phyloP scores from a whole-genome alignment of 2,888 invertebrate genomes.

The Drosophila birchii region DNA sequence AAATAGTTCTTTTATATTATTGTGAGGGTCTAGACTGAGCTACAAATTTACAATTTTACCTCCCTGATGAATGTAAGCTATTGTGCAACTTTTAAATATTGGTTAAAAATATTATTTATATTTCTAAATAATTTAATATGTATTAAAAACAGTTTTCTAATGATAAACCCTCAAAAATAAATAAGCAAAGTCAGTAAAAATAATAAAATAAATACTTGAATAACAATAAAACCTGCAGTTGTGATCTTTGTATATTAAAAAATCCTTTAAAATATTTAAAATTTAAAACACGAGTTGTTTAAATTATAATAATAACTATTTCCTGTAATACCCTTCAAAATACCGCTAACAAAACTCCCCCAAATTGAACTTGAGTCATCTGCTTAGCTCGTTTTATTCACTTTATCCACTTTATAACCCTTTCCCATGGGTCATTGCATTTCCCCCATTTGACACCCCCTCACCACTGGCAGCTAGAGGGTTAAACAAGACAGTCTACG shows the following conservation, averaged over 20 bases:
- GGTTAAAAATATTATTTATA: neutral
- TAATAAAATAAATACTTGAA: neutral
- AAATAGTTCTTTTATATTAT: too few relatives aligned
- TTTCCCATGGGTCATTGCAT: constrained; percentile 28
- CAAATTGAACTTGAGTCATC: constrained; percentile 12
- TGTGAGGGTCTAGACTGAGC: too few relatives aligned
- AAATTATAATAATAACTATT: neutral
- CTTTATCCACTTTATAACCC: constrained; percentile 17
- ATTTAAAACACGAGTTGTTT: neutral
- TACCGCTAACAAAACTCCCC: neutral
- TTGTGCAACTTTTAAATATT: too few relatives aligned
- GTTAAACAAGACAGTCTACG: constrained; percentile 41
- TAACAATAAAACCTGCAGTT: neutral
- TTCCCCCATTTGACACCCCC: constrained; percentile 34
- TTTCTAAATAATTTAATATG: neutral
- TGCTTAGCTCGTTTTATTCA: neutral
- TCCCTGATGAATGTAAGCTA: too few relatives aligned
- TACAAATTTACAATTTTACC: too few relatives aligned
- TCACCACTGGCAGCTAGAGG: neutral
- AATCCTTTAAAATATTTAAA: fast-evolving
- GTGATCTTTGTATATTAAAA: neutral
- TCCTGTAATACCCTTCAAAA: neutral
- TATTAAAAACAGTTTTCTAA: neutral
- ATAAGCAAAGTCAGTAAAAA: neutral
- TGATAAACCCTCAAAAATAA: too few relatives aligned